Evolutionary conservation across 2,797 vertebrate species (phyloP).

Genomic region (Brachymystax lenok): DNA sequence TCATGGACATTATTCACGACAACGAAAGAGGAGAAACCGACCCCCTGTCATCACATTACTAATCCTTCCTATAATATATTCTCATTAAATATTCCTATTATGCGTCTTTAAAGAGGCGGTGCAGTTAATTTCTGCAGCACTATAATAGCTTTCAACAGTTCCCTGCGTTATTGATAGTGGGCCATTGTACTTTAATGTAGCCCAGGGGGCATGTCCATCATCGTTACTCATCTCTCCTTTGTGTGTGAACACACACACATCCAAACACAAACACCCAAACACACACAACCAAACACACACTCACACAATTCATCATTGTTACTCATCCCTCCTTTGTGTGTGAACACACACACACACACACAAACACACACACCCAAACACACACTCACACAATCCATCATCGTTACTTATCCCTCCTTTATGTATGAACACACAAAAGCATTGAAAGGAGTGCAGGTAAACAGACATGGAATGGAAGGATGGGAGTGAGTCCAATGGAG

Average conservation of each 20-base stretch:
- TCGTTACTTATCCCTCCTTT: constrained; percentile 49
- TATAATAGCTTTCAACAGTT: constrained; percentile 43
- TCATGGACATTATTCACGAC: constrained; percentile 32
- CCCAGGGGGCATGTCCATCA: constrained; percentile 61
- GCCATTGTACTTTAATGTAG: constrained; percentile 55
- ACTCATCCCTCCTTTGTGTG: constrained; percentile 54
- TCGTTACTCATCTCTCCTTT: constrained; percentile 51
- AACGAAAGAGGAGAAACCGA: constrained; percentile 22
- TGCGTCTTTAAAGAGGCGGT: neutral
- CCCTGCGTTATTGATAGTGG: constrained; percentile 68
- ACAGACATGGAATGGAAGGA: constrained; percentile 16
- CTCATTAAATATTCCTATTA: constrained; percentile 64
- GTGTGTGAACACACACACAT: constrained; percentile 41
- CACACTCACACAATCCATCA: too few species aligned
- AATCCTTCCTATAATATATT: constrained; percentile 66
- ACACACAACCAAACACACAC: too few species aligned
- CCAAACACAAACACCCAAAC: too few species aligned
- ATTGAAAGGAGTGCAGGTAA: constrained; percentile 36
- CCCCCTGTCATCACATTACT: constrained; percentile 60
- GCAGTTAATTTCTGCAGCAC: constrained; percentile 25
- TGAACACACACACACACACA: constrained; percentile 55
- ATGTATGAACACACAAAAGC: constrained; percentile 63
- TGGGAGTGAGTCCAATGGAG: constrained; percentile 34
- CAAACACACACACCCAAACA: too few species aligned
- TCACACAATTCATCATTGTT: neutral